phyloP scores from a whole-genome alignment of 2,888 invertebrate genomes.

The Tetranychus piercei region DNA sequence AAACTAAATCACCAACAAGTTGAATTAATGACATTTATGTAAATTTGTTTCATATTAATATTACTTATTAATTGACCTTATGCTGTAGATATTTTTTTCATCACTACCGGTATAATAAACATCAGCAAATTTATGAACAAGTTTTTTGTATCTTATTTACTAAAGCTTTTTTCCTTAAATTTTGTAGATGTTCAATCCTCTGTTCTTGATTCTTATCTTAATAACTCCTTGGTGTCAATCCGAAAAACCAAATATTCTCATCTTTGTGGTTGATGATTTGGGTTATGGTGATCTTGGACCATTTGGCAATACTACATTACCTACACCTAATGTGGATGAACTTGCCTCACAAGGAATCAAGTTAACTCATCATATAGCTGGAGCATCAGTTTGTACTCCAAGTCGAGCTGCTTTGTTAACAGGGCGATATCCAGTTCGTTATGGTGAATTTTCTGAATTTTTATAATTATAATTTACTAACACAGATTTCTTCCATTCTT shows the following conservation, averaged over 20 bases:
- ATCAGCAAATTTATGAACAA: not conserved
- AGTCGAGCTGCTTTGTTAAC: constrained; percentile 38
- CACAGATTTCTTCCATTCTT: not conserved
- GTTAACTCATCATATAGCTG: constrained; percentile 37
- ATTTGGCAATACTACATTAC: constrained; percentile 35
- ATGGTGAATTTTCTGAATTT: constrained; percentile 27
- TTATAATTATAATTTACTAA: not conserved
- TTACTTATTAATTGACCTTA: not conserved
- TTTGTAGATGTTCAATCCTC: no score
- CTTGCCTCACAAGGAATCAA: constrained; percentile 34
- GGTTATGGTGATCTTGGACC: constrained; percentile 36
- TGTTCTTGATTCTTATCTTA: no score
- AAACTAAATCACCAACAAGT: not conserved
- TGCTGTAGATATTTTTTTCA: not conserved
- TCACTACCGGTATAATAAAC: not conserved
- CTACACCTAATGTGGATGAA: constrained; percentile 35
- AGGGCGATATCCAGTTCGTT: constrained; percentile 33
- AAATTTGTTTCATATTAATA: not conserved
- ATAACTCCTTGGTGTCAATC: no score
- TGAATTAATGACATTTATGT: not conserved
- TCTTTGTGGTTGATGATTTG: constrained; percentile 39
- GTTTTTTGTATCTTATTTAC: not conserved
- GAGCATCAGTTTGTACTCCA: constrained; percentile 37
- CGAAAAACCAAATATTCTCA: constrained; percentile 35
- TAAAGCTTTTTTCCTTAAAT: not conserved